Evolutionary conservation across 1,140 invertebrate species (phyloP), one percentile per base, ranked within the genome.

Genomic region (Physella acuta): DNA sequence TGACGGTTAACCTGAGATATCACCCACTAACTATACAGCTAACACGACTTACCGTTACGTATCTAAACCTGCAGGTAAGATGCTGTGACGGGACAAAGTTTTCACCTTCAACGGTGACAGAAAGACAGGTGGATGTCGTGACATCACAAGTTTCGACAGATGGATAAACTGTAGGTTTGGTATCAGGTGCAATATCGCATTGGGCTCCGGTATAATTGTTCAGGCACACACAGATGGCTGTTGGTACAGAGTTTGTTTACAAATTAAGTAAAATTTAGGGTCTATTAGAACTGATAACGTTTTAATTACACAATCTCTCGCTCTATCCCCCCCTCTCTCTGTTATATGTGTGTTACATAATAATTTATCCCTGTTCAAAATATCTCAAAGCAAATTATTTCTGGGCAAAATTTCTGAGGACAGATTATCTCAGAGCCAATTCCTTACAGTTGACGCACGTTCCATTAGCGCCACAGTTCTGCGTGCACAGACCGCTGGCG

Each of bases 171-270:
- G 14, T n/a, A 11, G 64, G 64, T 67, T 24, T 51, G 24, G 52
- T 67, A 16, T 30, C 24, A 1, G 3, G 3, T 24, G 51, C 52
- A 33, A 36, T 31, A 3, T 67, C 49, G 24, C 64, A 67, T 28
- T n/a, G 34, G 16, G 31, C 64, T n/a, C 64, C 64, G 26, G 64
- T 67, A n/a, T 31, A 67, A 14, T 53, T 53, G 36, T 56, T n/a
- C 1, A 56, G 1, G 37, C 64, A 67, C 8, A 36, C 30, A 56
- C 64, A 67, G 3, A 56, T 33, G 3, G 51, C 64, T 67, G 3
- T 34, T 24, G 3, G 14, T 49, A n/a, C 5, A 44, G 24, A 49
- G 11, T 30, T n/a, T n/a, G n/a, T n/a, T n/a, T n/a, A n/a, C n/a
- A n/a, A n/a, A n/a, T n/a, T n/a, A n/a, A n/a, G n/a, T n/a, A n/a